A percentile compares a stretch with the other conserved stretches of the same genome.
Evolutionary conservation across 2,888 invertebrate species (phyloP).

Genomic region (Corythucha ciliata): DNA sequence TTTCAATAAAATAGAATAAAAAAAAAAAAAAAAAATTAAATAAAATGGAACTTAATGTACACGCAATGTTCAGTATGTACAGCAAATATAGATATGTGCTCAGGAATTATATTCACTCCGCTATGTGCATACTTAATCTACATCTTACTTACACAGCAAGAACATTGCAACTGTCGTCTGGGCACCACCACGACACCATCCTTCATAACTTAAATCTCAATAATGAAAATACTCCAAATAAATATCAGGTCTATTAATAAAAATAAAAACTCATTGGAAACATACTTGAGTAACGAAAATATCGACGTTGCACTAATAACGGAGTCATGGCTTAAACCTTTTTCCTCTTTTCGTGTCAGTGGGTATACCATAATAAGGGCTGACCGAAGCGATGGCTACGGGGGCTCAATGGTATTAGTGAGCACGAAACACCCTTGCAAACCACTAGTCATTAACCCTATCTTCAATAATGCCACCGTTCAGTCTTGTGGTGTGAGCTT

Average conservation of each 20-base stretch:
- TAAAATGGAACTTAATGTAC: too few relatives aligned
- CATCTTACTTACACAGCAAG: too few relatives aligned
- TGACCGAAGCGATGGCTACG: background rate
- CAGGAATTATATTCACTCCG: too few relatives aligned
- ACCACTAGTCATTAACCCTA: background rate
- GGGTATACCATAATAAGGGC: background rate
- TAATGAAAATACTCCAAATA: background rate
- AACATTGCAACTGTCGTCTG: too few relatives aligned
- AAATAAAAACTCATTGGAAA: background rate
- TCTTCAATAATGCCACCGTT: too few relatives aligned
- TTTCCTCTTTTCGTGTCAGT: background rate
- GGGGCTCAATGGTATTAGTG: background rate
- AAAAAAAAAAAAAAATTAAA: too few relatives aligned
- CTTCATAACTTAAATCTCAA: background rate
- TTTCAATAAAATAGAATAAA: too few relatives aligned
- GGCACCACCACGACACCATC: too few relatives aligned
- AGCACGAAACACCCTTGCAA: background rate
- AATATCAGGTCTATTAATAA: background rate
- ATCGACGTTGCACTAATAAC: background rate
- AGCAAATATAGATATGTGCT: too few relatives aligned
- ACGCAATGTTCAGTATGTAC: too few relatives aligned
- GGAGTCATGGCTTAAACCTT: background rate
- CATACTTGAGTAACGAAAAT: background rate
- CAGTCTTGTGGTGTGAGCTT: too few relatives aligned
- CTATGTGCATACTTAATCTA: too few relatives aligned